Percentiles rank a stretch among this genome's conserved stretches.
These are phyloP conservation scores for Sphaerophoria rueppellii DNA, from an alignment of 2,888 invertebrate species.

Conservation along the genomic window DNA sequence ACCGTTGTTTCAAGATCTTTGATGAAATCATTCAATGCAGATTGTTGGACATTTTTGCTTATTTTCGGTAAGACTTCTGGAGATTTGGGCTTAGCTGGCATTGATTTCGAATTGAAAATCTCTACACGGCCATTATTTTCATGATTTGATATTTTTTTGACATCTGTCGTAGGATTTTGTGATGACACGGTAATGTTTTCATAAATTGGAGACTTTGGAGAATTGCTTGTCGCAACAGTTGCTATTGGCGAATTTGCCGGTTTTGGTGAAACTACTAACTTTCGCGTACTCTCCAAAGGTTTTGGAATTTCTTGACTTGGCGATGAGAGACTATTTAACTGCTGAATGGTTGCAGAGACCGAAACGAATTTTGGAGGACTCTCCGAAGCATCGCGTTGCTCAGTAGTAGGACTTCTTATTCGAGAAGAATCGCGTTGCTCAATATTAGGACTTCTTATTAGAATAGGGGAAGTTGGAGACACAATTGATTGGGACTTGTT, in stretches of 20 bases:
- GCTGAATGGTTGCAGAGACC: background rate
- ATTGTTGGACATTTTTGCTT: constrained; percentile 76
- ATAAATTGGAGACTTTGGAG: constrained; percentile 37
- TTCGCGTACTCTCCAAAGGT: background rate
- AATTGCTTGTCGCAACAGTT: background rate
- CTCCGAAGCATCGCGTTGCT: background rate
- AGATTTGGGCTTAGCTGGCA: constrained; percentile 68
- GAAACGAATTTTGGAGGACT: constrained; percentile 21
- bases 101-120: constrained; percentile 79
- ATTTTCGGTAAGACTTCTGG: constrained; percentile 56
- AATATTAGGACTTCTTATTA: background rate
- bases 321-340: constrained; percentile 2
- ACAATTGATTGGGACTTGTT: background rate
- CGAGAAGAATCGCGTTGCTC: background rate
- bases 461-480: background rate
- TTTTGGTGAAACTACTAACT: background rate
- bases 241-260: background rate
- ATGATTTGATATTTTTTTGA: constrained; percentile 22
- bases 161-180: constrained; percentile 6
- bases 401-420: background rate
- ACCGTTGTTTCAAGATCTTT: constrained; percentile 40
- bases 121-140: constrained; percentile 79
- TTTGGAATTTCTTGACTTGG: background rate
- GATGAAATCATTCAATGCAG: constrained; percentile 46
- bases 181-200: constrained; percentile 42